Conservation (phyloP, 2,888 invertebrate genomes). For the Embidobia sp. region DNA sequence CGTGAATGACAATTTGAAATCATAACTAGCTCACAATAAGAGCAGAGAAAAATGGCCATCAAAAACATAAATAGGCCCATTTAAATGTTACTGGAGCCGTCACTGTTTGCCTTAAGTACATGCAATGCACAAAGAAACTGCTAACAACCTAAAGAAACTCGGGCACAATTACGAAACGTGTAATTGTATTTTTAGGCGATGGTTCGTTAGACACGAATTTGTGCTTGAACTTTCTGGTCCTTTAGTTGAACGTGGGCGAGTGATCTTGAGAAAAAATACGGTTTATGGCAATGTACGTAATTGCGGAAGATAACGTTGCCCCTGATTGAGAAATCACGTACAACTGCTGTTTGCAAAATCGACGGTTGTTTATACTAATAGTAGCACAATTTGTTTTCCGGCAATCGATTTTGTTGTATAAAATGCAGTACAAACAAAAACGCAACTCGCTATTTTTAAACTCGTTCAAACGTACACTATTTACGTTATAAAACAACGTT, state of each 20-base stretch:
- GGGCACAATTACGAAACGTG: slow-evolving; percentile 31
- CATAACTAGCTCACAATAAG: too few relatives aligned
- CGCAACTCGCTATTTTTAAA: too few relatives aligned
- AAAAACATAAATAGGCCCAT: slow-evolving; percentile 24
- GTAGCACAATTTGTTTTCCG: too few relatives aligned
- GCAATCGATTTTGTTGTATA: too few relatives aligned
- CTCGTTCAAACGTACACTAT: too few relatives aligned
- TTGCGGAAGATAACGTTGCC: slow-evolving; percentile 14
- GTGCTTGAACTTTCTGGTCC: slow-evolving; percentile 3
- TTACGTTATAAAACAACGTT: too few relatives aligned
- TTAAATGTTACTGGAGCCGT: slow-evolving; percentile 31
- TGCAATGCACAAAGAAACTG: slow-evolving; percentile 24
- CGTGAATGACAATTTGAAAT: too few relatives aligned
- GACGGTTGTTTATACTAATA: too few relatives aligned
- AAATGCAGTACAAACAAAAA: too few relatives aligned
- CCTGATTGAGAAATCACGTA: too few relatives aligned
- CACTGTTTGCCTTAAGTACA: slow-evolving; percentile 17
- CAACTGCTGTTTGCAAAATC: too few relatives aligned
- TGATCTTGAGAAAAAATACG: neutral
- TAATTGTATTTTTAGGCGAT: slow-evolving; percentile 41
- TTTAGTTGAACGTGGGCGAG: neutral
- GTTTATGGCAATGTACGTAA: slow-evolving; percentile 18
- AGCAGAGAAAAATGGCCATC: slow-evolving; percentile 13
- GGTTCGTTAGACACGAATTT: neutral
- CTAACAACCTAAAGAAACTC: too few relatives aligned